Evolutionary conservation across 2,888 invertebrate genomes (phyloP), one percentile per base, ranked within the genome.

Genomic region (Xanthia icteritia): DNA sequence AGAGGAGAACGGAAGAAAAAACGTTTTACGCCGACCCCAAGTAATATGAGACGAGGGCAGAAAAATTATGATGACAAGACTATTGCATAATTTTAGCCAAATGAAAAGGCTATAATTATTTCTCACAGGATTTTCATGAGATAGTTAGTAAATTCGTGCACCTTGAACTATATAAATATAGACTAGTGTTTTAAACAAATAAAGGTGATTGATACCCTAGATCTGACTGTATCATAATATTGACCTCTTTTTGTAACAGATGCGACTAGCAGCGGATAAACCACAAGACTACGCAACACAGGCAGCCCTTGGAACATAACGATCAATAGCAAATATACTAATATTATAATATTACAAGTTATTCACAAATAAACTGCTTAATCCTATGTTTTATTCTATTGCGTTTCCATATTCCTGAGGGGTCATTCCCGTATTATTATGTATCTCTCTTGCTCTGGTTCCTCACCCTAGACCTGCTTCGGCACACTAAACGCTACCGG

Each of bases 261-360:
- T 68, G 42, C 83, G 3, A 80, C 79, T 0, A 77, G 82, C 31
- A 80, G 78, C 68, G 78, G 78, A 65, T 80, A 78, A 39, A 2
- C 15, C 36, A 4, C 13, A 20, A 11, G 8, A n/a, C 45, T 9
- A 56, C 42, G 15, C 36, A 64, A 63, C 39, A 56, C 45, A 27
- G 58, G 31, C 65, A 23, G 6, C 13, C 56, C n/a, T 82, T 51
- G 6, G 9, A 63, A 31, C 15, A 39, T 54, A 48, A 56, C 5
- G 13, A 27, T 48, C 17, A 31, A 51, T 36, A 27, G 13, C 13
- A 60, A 65, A n/a, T 66, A 45, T 64, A 51, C 17, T 54, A 4
- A 45, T 15, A 58, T 8, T 5, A 13, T 45, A 31, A 36, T 75
- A 64, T 75, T 58, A 58, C 51, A 73, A 31, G 27, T 63, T 75